Conservation (phyloP, 2,113 vertebrate species). For the Oreocharis arfaki region DNA sequence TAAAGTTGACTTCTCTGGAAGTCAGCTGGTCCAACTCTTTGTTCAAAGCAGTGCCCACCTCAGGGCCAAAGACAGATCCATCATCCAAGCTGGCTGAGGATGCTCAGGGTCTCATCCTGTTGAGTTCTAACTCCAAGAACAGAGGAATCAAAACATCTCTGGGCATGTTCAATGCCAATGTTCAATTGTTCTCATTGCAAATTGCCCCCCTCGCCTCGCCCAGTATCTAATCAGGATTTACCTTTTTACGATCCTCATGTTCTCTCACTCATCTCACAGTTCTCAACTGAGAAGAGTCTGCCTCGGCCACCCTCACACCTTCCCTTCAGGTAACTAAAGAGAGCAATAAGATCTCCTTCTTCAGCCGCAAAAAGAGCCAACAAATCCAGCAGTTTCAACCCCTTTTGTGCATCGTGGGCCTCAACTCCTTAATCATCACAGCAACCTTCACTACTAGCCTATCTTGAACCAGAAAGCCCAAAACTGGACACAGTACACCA, state of each 20-base stretch:
- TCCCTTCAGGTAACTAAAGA: neutral
- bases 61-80: neutral
- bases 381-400: neutral
- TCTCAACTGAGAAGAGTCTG: neutral
- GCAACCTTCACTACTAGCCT: neutral
- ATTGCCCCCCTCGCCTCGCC: accelerated
- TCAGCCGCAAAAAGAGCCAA: neutral
- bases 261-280: neutral
- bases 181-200: accelerated
- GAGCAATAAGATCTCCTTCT: neutral
- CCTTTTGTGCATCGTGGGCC: neutral
- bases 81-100: neutral
- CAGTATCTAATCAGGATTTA: neutral
- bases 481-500: neutral
- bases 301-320: neutral
- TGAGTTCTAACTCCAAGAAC: neutral
- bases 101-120: neutral
- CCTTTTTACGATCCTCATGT: neutral
- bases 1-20: neutral
- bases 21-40: neutral
- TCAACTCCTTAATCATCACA: neutral
- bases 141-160: neutral
- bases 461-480: neutral
- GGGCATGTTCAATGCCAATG: neutral
- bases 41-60: neutral